phyloP scores from a whole-genome alignment of 2,113 vertebrate genomes.

The Struthio camelus region DNA sequence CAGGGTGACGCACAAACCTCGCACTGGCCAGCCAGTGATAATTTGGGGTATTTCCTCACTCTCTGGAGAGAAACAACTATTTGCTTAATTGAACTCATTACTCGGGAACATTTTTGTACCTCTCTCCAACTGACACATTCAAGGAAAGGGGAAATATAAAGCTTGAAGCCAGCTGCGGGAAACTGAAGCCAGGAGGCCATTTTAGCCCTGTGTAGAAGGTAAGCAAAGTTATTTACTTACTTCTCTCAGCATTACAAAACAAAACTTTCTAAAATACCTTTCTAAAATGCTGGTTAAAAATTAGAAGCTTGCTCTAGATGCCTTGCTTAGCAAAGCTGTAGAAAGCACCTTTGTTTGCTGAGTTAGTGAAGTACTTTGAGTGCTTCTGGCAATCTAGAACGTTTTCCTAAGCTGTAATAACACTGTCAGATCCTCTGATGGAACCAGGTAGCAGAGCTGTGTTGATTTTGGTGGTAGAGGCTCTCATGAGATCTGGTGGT shows the following conservation, averaged over 20 bases:
- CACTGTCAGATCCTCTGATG: background rate
- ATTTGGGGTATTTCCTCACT: constrained; percentile 61
- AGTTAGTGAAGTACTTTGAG: constrained; percentile 5
- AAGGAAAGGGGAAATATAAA: background rate
- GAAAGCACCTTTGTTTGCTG: background rate
- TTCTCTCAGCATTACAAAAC: background rate
- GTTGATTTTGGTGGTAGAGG: background rate
- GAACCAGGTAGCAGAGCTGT: background rate
- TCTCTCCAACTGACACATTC: background rate
- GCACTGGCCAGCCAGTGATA: background rate
- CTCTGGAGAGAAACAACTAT: background rate
- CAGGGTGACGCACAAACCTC: background rate
- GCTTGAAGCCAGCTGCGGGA: background rate
- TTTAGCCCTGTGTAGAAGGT: background rate
- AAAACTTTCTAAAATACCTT: constrained; percentile 1
- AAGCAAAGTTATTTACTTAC: background rate
- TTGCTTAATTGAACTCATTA: background rate
- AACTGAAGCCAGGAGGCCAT: background rate
- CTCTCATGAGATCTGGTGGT: background rate
- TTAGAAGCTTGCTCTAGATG: background rate
- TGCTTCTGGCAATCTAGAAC: background rate
- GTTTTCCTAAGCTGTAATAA: constrained; percentile 41
- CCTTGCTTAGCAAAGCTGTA: background rate
- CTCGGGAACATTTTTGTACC: background rate
- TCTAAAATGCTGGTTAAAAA: background rate